A percentile compares a stretch with the other conserved stretches of the same genome.
phyloP scores from a whole-genome alignment of 2,113 vertebrate genomes.

The Vidua macroura region DNA sequence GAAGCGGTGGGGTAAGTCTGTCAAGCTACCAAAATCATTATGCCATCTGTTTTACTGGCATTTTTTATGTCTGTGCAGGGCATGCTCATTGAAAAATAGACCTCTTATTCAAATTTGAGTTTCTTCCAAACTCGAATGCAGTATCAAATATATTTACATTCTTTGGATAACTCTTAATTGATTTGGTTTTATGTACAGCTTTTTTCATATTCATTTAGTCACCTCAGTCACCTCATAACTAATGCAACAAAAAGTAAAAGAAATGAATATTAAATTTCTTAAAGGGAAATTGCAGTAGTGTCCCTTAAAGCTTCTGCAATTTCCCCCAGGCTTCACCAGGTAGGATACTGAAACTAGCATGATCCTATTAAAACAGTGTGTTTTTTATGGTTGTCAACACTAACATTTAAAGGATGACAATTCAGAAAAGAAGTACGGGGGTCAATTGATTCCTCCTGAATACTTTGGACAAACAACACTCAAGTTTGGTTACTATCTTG shows the following conservation, averaged over 20 bases:
- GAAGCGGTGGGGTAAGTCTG: background rate
- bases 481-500: background rate
- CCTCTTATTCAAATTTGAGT: background rate
- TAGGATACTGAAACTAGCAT: background rate
- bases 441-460: background rate
- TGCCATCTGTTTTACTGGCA: background rate
- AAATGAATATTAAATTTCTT: background rate
- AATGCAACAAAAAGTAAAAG: conserved; percentile 1
- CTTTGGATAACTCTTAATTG: background rate
- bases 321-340: background rate
- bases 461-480: background rate
- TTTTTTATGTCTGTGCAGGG: background rate
- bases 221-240: background rate
- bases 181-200: background rate
- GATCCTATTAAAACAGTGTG: background rate
- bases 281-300: background rate
- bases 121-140: background rate
- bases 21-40: conserved; percentile 23
- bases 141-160: background rate
- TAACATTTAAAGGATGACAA: background rate
- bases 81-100: background rate
- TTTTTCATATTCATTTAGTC: conserved; percentile 1
- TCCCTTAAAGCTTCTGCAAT: background rate
- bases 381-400: background rate
- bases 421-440: background rate